A percentile compares a stretch with the other conserved stretches of the same genome.
These are phyloP conservation scores for Leptoteleia sp. DNA, from an alignment of 1,140 invertebrate genomes.

Conservation along the genomic window DNA sequence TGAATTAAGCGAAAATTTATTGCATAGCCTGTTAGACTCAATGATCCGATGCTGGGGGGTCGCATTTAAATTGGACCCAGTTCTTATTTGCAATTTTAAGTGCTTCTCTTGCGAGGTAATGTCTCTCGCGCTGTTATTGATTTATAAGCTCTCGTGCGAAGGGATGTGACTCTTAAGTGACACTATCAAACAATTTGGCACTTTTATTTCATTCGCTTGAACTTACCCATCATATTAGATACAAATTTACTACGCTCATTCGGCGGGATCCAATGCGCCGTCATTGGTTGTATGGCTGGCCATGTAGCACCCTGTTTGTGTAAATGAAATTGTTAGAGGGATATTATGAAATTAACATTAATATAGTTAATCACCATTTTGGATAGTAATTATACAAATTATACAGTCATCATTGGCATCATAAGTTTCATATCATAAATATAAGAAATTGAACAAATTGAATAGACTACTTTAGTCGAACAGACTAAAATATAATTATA, in stretches of 20 bases:
- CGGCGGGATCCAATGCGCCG: conserved; percentile 94
- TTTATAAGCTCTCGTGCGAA: conserved; percentile 19
- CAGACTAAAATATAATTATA: too few relatives aligned
- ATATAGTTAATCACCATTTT: too few relatives aligned
- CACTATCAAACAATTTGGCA: background rate
- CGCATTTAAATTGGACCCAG: conserved; percentile 31
- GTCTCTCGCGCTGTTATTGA: conserved; percentile 14
- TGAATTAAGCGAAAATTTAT: too few relatives aligned
- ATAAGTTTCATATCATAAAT: too few relatives aligned
- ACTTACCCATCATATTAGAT: conserved; percentile 92
- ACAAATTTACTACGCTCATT: conserved; percentile 93
- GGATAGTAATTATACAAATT: too few relatives aligned
- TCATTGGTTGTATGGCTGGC: conserved; percentile 94
- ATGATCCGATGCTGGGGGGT: conserved; percentile 29
- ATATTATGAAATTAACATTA: too few relatives aligned
- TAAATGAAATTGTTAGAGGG: too few relatives aligned
- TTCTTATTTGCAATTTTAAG: conserved; percentile 43
- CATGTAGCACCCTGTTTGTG: conserved; percentile 89
- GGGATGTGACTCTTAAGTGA: conserved; percentile 4
- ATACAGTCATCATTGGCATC: too few relatives aligned
- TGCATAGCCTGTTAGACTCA: too few relatives aligned
- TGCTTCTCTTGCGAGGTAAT: conserved; percentile 4
- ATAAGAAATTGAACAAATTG: too few relatives aligned
- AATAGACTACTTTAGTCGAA: too few relatives aligned
- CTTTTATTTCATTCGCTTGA: conserved; percentile 4